These are phyloP conservation scores for Torymus aiolomorphi DNA, from an alignment of 2,888 invertebrate genomes.

Conservation along the genomic window DNA sequence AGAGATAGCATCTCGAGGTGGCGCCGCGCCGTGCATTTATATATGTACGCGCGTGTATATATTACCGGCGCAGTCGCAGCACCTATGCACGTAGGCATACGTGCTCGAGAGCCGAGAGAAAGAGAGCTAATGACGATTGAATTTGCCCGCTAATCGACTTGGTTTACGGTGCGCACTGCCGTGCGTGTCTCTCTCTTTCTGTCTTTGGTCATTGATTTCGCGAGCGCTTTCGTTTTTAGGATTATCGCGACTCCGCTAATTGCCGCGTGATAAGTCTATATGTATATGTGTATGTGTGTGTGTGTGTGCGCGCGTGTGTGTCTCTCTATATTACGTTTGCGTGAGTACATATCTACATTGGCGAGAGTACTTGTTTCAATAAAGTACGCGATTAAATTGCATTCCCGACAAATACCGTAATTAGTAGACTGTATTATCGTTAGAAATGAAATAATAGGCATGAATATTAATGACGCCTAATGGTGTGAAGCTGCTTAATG, in stretches of 20 bases:
- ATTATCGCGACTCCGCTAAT: constrained; percentile 32
- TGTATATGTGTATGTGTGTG: no score
- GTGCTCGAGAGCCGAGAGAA: constrained; percentile 19
- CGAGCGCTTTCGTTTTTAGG: constrained; percentile 20
- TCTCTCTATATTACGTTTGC: background rate
- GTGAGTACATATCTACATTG: background rate
- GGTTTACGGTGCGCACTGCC: constrained; percentile 24
- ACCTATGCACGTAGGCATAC: background rate
- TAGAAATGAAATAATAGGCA: constrained; percentile 19
- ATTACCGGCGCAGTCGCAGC: background rate
- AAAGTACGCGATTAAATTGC: constrained; percentile 30
- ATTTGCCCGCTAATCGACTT: constrained; percentile 47
- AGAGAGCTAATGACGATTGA: constrained; percentile 50
- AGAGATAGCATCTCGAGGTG: constrained; percentile 52
- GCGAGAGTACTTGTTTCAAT: background rate
- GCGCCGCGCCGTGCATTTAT: constrained; percentile 27
- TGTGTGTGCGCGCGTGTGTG: background rate
- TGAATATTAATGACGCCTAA: constrained; percentile 14
- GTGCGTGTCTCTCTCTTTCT: background rate
- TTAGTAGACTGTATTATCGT: constrained; percentile 23
- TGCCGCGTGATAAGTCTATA: constrained; percentile 24
- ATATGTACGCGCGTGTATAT: background rate
- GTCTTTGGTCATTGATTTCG: constrained; percentile 14
- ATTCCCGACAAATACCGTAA: constrained; percentile 24
- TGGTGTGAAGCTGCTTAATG: constrained; percentile 13